Conservation (phyloP, 1,140 invertebrate species). For the Drosophila busckii region DNA sequence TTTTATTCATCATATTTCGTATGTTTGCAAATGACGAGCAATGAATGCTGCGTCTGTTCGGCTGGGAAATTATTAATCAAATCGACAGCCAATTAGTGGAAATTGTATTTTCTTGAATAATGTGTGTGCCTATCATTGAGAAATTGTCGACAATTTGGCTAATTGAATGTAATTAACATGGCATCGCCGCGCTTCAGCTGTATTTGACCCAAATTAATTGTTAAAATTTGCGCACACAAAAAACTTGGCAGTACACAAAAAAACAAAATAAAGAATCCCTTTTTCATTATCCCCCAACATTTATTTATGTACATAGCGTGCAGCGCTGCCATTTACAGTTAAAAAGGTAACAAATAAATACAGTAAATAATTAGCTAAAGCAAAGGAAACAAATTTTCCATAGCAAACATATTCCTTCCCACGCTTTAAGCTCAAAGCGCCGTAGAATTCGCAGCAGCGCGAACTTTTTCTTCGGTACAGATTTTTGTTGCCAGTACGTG, state of each 20-base stretch:
- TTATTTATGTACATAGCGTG: constrained; percentile 13
- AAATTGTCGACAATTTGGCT: constrained; percentile 64
- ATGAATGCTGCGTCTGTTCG: too few species aligned
- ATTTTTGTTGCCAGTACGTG: constrained; percentile 31
- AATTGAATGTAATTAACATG: constrained; percentile 72
- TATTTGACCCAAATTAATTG: constrained; percentile 61
- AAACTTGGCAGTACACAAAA: constrained; percentile 30
- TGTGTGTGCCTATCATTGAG: constrained; percentile 17
- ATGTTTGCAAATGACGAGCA: too few species aligned
- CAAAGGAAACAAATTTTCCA: neutral
- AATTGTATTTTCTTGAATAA: constrained; percentile 12
- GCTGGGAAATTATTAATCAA: too few species aligned
- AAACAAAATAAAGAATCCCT: constrained; percentile 43
- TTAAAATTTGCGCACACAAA: constrained; percentile 39
- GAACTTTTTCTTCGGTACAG: too few species aligned
- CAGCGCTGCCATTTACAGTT: constrained; percentile 20
- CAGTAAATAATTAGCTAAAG: constrained; percentile 15
- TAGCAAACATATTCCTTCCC: too few species aligned
- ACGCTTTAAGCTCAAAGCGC: too few species aligned
- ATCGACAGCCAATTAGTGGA: constrained; percentile 37
- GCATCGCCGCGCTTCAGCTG: constrained; percentile 11
- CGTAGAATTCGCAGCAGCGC: too few species aligned
- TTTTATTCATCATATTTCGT: neutral
- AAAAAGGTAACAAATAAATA: constrained; percentile 18
- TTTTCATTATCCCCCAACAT: constrained; percentile 65